Evolutionary conservation across 2,888 invertebrate species (phyloP).

Genomic region (Drosophila kanekoi): DNA sequence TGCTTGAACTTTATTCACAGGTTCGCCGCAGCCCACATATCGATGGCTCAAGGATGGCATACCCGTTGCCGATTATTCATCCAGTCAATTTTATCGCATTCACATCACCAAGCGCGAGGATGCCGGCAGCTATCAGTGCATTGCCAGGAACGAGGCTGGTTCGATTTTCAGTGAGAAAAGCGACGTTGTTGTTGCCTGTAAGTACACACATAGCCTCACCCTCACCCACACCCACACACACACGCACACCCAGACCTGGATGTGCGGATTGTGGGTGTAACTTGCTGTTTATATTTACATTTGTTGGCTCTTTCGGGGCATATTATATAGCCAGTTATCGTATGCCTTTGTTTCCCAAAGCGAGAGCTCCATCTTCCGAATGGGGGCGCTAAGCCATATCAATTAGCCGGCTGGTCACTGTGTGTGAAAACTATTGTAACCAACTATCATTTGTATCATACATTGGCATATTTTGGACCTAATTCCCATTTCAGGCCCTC

Average conservation of each 20-base stretch:
- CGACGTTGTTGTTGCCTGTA: conserved; percentile 96
- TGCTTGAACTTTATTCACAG: conserved; percentile 49
- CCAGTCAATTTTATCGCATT: conserved; percentile 93
- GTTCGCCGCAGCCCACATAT: conserved; percentile 95
- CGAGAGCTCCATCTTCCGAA: background rate
- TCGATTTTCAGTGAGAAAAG: conserved; percentile 96
- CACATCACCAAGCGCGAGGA: conserved; percentile 92
- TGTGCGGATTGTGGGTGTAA: too few relatives aligned
- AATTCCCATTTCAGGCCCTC: background rate
- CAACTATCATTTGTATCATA: background rate
- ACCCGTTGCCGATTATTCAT: conserved; percentile 92
- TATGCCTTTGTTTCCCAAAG: too few relatives aligned
- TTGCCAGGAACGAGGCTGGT: conserved; percentile 95
- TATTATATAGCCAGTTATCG: too few relatives aligned
- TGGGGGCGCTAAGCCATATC: conserved; percentile 1
- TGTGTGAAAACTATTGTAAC: conserved; percentile 3
- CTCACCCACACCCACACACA: background rate
- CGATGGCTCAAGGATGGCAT: conserved; percentile 95
- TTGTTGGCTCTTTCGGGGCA: too few relatives aligned
- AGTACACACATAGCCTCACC: conserved; percentile 85
- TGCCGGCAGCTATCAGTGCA: conserved; percentile 96
- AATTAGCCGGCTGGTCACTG: conserved; percentile 10
- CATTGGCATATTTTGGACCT: conserved; percentile 3
- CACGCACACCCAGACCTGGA: background rate
- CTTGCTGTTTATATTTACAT: too few relatives aligned